Evolutionary conservation across 2,888 invertebrate genomes (phyloP), one percentile per base, ranked within the genome.

Genomic region (Lysandra coridon): DNA sequence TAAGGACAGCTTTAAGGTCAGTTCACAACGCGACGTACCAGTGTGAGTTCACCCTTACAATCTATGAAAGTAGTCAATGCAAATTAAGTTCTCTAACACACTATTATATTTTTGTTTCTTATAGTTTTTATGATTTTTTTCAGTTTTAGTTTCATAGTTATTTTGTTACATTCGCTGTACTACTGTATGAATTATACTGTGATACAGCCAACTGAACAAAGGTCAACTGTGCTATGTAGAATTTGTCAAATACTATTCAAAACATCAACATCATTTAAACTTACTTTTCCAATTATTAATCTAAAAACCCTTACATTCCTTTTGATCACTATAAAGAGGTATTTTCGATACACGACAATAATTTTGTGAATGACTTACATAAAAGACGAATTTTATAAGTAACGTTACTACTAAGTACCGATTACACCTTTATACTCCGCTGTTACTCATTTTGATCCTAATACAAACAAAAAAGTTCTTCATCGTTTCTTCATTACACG

Each of bases 271-370:
- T 91, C 83, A 87, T 89, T 69, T 92, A 91, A 91, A 91, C 91
- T 91, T 93, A 93, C 69, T 37, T 69, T 69, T 37, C 92, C 91
- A 88, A 88, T 88, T 88, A 87, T 81, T 69, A 88, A 90, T 91
- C 90, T 91, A 92, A 90, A 85, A 92, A 92, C 92, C 93, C 92
- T 92, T 92, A 88, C 88, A 88, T 87, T 91, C 91, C 91, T 89
- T 92, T 91, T 89, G 89, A 93, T 94, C 93, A 94, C 93, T 91
- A 89, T 89, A 86, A 88, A 92, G 94, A 94, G 94, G 94, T 94
- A 94, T 93, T 93, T 92, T 89, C 87, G 93, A 93, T 90, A 89
- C 87, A 88, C 82, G 82, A 84, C 85, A 83, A 85, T 87, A 84
- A 85, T 87, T 90, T 88, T 89, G 87, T 87, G 87, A 88, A 88